phyloP scores from a whole-genome alignment of 2,113 vertebrate genomes.

The Ageneiosus marmoratus region DNA sequence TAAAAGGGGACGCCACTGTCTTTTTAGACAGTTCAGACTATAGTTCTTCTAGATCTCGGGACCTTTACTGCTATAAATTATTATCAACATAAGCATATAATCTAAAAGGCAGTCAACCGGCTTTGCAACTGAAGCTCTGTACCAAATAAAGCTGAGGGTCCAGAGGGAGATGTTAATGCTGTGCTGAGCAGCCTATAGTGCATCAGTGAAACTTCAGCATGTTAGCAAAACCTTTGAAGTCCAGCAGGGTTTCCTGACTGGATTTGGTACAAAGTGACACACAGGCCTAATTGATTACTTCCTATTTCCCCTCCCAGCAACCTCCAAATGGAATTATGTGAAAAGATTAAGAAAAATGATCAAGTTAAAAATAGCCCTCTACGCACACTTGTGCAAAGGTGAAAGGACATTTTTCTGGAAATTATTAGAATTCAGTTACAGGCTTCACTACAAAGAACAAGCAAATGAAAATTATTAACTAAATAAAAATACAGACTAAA shows the following conservation, averaged over 20 bases:
- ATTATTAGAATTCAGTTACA: not conserved
- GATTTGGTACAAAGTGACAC: not conserved
- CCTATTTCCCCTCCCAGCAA: not conserved
- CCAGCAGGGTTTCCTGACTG: constrained; percentile 22
- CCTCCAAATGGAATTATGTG: not conserved
- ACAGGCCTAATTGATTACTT: constrained; percentile 1
- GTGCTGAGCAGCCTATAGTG: not conserved
- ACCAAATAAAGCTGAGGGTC: not conserved
- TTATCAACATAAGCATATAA: not conserved
- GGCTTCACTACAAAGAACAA: not conserved
- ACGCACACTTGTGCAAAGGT: not conserved
- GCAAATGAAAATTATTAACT: not conserved
- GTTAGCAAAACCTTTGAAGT: constrained; percentile 15
- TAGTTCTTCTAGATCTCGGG: not conserved
- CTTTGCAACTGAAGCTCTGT: not conserved
- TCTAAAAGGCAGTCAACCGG: not conserved
- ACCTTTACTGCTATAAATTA: too few relatives aligned
- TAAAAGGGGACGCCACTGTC: too few relatives aligned
- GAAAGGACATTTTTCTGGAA: not conserved
- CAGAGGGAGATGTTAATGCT: not conserved
- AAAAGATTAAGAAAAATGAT: not conserved
- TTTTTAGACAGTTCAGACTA: too few relatives aligned
- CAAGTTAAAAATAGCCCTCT: constrained; percentile 4
- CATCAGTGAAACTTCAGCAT: not conserved
- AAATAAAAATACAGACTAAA: not conserved